Conservation (phyloP, 2,797 vertebrate species). For the Limnodromus scolopaceus region DNA sequence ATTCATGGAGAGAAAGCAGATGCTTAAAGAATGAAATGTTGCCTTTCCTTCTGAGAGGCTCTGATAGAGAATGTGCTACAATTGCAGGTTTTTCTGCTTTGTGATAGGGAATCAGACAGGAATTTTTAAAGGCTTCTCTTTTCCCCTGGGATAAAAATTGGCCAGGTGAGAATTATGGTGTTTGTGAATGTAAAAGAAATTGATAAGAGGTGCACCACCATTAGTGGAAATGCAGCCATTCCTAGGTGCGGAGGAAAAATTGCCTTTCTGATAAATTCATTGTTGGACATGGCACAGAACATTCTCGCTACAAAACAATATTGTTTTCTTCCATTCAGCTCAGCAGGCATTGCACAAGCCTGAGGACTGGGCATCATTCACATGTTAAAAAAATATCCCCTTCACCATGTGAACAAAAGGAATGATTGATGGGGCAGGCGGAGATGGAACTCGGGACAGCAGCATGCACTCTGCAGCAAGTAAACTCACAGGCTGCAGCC, state of each 20-base stretch:
- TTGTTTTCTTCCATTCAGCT: constrained; percentile 14
- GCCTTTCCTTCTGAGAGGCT: constrained; percentile 38
- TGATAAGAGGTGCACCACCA: neutral
- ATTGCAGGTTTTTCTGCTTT: constrained; percentile 2
- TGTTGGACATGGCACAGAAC: constrained; percentile 39
- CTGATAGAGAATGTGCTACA: constrained; percentile 8
- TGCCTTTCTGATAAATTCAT: constrained; percentile 22
- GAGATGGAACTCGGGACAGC: neutral
- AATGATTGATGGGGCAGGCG: neutral
- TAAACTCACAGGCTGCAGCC: neutral
- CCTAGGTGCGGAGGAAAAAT: neutral
- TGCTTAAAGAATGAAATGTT: constrained; percentile 50
- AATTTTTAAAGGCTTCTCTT: constrained; percentile 30
- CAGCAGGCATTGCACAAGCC: neutral
- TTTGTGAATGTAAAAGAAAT: neutral
- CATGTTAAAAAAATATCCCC: neutral
- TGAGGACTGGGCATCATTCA: constrained; percentile 26
- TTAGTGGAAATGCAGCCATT: constrained; percentile 3
- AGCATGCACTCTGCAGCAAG: neutral
- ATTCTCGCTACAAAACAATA: neutral
- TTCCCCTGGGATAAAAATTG: neutral
- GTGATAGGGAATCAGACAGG: neutral
- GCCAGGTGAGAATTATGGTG: neutral
- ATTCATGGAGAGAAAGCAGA: constrained; percentile 63
- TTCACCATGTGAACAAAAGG: neutral